phyloP scores from a whole-genome alignment of 2,888 invertebrate genomes.

The Limnephilus marmoratus region DNA sequence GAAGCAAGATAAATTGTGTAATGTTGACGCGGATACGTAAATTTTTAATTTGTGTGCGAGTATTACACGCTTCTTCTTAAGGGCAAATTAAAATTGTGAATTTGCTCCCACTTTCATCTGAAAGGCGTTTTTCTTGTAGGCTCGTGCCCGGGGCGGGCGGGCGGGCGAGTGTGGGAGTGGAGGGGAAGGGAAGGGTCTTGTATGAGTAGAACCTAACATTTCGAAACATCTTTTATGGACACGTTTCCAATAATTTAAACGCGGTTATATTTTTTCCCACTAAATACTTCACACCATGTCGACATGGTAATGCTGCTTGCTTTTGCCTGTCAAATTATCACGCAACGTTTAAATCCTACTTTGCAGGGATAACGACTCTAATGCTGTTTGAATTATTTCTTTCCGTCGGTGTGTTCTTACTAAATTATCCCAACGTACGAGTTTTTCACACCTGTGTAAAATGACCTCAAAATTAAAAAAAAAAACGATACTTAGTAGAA shows the following conservation, averaged over 20 bases:
- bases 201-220: conserved; percentile 12
- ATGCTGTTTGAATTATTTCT: neutral
- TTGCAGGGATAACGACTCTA: neutral
- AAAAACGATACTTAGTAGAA: neutral
- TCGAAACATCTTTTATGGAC: conserved; percentile 2
- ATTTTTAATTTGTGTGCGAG: conserved; percentile 60
- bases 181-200: neutral
- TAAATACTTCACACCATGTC: conserved; percentile 2
- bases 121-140: conserved; percentile 46
- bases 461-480: neutral
- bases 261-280: neutral
- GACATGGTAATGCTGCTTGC: neutral
- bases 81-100: conserved; percentile 52
- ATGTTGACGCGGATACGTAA: conserved; percentile 47
- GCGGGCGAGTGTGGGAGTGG: neutral
- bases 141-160: neutral
- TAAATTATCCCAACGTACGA: neutral
- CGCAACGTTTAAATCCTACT: neutral
- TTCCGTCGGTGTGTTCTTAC: neutral
- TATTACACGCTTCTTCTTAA: conserved; percentile 53
- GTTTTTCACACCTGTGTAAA: neutral
- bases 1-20: conserved; percentile 58
- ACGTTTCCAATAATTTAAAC: conserved; percentile 8
- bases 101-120: conserved; percentile 38
- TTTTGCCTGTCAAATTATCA: neutral